Conservation (phyloP, 2,113 vertebrate genomes). For the Coregonus clupeaformis region DNA sequence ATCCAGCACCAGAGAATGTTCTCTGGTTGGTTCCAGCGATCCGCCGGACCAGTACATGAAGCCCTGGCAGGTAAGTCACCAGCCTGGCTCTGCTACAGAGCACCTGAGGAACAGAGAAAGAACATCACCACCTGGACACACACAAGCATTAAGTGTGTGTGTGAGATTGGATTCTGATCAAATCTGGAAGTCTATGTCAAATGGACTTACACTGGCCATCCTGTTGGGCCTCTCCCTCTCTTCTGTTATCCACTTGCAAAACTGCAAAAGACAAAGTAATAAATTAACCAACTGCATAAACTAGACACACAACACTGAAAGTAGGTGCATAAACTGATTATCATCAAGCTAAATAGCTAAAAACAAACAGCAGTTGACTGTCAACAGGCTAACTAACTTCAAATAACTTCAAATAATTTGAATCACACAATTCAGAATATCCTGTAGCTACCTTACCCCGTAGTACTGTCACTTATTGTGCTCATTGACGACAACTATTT, state of each 20-base stretch:
- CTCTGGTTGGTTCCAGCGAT: conserved; percentile 69
- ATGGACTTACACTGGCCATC: conserved; percentile 66
- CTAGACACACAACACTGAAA: background rate
- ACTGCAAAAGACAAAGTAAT: conserved; percentile 9
- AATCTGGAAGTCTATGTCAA: too few relatives aligned
- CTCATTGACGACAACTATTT: too few relatives aligned
- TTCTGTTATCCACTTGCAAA: conserved; percentile 31
- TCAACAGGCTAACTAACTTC: too few relatives aligned
- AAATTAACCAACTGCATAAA: background rate
- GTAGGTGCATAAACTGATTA: too few relatives aligned
- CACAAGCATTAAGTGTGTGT: background rate
- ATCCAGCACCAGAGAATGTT: conserved; percentile 81
- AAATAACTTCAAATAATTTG: too few relatives aligned
- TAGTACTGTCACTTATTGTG: too few relatives aligned
- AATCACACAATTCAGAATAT: too few relatives aligned
- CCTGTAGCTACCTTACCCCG: too few relatives aligned
- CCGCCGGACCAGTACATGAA: conserved; percentile 82
- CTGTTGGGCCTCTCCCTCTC: conserved; percentile 40
- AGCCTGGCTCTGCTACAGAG: conserved; percentile 85
- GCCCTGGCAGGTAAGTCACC: conserved; percentile 88
- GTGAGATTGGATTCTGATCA: too few relatives aligned
- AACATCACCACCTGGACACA: background rate
- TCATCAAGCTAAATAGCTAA: background rate
- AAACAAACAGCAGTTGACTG: too few relatives aligned
- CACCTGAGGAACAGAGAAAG: conserved; percentile 69